Evolutionary conservation across 2,888 invertebrate genomes (phyloP), one percentile per base, ranked within the genome.

Genomic region (Malthinus seriepunctatus): DNA sequence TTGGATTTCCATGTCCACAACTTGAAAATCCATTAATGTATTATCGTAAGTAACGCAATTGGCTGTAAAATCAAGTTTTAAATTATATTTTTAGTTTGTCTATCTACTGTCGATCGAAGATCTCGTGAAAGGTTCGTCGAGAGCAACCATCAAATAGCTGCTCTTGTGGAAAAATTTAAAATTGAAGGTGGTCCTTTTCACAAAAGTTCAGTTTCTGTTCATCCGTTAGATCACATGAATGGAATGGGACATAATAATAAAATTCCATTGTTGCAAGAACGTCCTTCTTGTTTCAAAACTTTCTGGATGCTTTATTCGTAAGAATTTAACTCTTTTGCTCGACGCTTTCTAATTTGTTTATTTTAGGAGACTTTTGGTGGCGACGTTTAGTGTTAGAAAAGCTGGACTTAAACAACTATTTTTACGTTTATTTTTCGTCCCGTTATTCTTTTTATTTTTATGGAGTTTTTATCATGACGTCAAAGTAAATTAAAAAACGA

Each of bases 1-100:
- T 97, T 66, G 97, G 97, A 1, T 97, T 96, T 76, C 96, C 97
- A 0, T 98, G 97, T 77, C 97, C 97, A 0, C 93, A 95, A 74
- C 81, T 96, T 47, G 97, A 97, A 75, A 98, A 98, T 78, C 97
- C 97, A 0, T 82, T 97, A n/a, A 97, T 97, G 91, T 97, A 96
- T 78, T 98, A 97, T 75, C 81, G 95, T 95, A 80, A 87, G 92
- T 10, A 23, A 23, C 3, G 9, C 5, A 35, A 15, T 31, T 38
- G 51, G 31, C 46, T 47, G 45, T 15, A 9, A 37, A 48, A 2
- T n/a, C 0, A 7, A 8, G 39, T 32, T 33, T 7, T 54, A 14
- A 35, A 8, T 51, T 48, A 54, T 1, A 15, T 2, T 76, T 79
- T 45, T 73, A 90, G 90, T 91, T 51, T 90, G 90, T 66, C 75